Evolutionary conservation across 2,113 vertebrate genomes (phyloP).

Genomic region (Pollimyrus isidori): DNA sequence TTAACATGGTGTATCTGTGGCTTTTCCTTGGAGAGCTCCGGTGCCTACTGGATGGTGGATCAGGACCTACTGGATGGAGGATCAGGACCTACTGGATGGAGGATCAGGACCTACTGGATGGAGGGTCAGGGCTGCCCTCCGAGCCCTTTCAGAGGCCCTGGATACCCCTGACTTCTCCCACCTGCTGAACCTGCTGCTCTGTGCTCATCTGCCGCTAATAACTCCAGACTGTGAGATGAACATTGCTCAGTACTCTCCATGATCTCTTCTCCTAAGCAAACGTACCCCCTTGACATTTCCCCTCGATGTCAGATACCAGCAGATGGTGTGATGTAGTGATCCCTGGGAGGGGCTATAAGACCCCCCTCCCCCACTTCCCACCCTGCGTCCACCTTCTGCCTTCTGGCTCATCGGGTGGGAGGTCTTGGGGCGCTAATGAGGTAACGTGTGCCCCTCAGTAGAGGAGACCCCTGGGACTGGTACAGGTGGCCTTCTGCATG

Average conservation of each 20-base stretch:
- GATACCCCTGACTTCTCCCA: neutral
- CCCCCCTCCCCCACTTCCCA: conserved; percentile 25
- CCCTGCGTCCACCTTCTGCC: neutral
- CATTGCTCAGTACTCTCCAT: neutral
- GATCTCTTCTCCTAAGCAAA: conserved; percentile 30
- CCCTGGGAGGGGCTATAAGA: conserved; percentile 33
- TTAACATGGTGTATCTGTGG: neutral
- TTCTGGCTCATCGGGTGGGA: conserved; percentile 5
- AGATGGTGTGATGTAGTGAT: conserved; percentile 36
- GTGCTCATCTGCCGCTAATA: conserved; percentile 7
- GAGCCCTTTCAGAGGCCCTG: neutral
- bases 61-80: neutral
- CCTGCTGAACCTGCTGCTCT: neutral
- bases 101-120: neutral
- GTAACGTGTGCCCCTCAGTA: conserved; percentile 29
- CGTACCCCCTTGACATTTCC: conserved; percentile 46
- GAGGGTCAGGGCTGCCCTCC: neutral
- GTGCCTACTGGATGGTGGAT: neutral
- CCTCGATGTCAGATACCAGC: conserved; percentile 23
- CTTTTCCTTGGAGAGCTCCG: neutral
- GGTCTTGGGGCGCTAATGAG: conserved; percentile 55
- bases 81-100: neutral
- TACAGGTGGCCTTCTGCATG: neutral
- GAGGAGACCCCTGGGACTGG: conserved; percentile 25
- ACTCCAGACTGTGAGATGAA: neutral